Conservation (phyloP, 2,888 invertebrate genomes). For the Bombyx huttoni region DNA sequence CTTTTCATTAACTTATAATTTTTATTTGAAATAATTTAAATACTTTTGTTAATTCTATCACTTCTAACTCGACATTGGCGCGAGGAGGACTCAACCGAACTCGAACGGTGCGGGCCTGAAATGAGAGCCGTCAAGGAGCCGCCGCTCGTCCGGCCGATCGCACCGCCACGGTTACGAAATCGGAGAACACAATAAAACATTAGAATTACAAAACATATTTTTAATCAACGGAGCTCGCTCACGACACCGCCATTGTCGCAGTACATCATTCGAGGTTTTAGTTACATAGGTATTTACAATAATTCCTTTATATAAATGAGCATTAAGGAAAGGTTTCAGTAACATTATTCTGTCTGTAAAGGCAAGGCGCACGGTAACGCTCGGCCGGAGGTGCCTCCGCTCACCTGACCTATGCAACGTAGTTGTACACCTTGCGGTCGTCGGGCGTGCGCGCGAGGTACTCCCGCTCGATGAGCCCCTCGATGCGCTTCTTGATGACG, state of each 20-base stretch:
- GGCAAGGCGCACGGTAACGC: background rate
- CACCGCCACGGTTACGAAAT: background rate
- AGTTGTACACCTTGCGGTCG: conserved; percentile 96
- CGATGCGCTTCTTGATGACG: conserved; percentile 99
- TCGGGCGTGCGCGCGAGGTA: conserved; percentile 97
- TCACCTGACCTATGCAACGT: conserved; percentile 83
- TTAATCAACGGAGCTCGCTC: conserved; percentile 51
- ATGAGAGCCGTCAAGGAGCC: conserved; percentile 34
- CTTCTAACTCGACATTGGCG: conserved; percentile 59
- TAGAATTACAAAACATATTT: conserved; percentile 46
- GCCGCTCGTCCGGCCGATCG: conserved; percentile 3
- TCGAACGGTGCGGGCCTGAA: conserved; percentile 52
- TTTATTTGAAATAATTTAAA: conserved; percentile 69
- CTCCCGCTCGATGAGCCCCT: conserved; percentile 98
- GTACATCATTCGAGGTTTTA: conserved; percentile 47
- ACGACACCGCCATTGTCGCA: conserved; percentile 51
- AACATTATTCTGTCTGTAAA: no score
- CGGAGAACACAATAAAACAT: conserved; percentile 29
- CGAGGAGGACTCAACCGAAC: conserved; percentile 38
- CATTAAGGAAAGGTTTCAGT: conserved; percentile 10
- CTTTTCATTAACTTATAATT: conserved; percentile 54
- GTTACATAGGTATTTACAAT: conserved; percentile 58
- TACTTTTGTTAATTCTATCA: conserved; percentile 62
- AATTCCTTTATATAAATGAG: conserved; percentile 31
- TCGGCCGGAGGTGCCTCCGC: background rate